phyloP scores from a whole-genome alignment of 2,113 vertebrate species.

The cattle (Bos taurus) region ARS-UCD2.0 NC_037348.1:35791001-35791500 shows the following conservation, averaged over 20 bases:
- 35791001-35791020: neutral
- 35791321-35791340: neutral
- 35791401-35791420: neutral
- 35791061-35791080: accelerated
- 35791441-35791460: neutral
- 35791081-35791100: neutral
- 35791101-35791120: neutral
- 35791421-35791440: neutral
- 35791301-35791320: neutral
- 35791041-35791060: neutral
- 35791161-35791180: neutral
- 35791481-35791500: neutral
- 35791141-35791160: neutral
- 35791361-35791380: neutral
- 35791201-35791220: neutral
- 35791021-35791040: neutral
- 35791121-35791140: neutral
- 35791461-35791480: neutral
- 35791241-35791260: neutral
- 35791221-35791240: neutral
- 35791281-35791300: neutral
- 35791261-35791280: neutral
- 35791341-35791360: neutral
- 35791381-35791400: neutral
- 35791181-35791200: neutral